Conservation (phyloP, 2,888 invertebrate species). For the Temnothorax rugatulus region DNA sequence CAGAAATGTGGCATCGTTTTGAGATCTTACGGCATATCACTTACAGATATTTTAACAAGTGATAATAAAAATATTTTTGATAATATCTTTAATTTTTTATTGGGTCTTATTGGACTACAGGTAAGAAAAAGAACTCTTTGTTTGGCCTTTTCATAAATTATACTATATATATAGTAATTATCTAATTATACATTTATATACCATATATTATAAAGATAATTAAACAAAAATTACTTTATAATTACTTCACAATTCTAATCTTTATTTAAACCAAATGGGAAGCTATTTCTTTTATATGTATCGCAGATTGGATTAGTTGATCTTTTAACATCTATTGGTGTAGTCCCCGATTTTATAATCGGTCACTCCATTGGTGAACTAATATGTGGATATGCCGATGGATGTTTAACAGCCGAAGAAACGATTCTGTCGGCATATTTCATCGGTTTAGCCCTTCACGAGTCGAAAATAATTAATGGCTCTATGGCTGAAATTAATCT, state of each 20-base stretch:
- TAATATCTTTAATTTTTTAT: conserved; percentile 90
- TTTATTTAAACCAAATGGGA: not conserved
- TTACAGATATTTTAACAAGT: conserved; percentile 88
- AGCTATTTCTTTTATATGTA: not conserved
- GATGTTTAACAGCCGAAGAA: conserved; percentile 90
- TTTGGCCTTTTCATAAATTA: not conserved
- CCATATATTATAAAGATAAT: not conserved
- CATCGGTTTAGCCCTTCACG: conserved; percentile 77
- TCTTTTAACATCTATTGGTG: conserved; percentile 88
- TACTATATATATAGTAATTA: too few species aligned
- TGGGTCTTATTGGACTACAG: conserved; percentile 90
- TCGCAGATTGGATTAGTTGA: conserved; percentile 89
- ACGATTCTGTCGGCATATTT: conserved; percentile 78
- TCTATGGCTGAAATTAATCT: conserved; percentile 96
- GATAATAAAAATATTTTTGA: conserved; percentile 88
- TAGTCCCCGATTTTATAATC: conserved; percentile 91
- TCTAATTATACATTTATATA: not conserved
- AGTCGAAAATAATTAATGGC: conserved; percentile 87
- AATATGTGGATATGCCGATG: conserved; percentile 98
- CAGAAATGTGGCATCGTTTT: conserved; percentile 88
- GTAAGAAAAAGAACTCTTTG: conserved; percentile 77
- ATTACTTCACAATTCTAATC: too few species aligned
- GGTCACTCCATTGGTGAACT: conserved; percentile 98
- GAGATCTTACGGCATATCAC: conserved; percentile 89
- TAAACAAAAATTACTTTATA: not conserved